phyloP scores from a whole-genome alignment of 2,888 invertebrate species.

The Beris chalybata region DNA sequence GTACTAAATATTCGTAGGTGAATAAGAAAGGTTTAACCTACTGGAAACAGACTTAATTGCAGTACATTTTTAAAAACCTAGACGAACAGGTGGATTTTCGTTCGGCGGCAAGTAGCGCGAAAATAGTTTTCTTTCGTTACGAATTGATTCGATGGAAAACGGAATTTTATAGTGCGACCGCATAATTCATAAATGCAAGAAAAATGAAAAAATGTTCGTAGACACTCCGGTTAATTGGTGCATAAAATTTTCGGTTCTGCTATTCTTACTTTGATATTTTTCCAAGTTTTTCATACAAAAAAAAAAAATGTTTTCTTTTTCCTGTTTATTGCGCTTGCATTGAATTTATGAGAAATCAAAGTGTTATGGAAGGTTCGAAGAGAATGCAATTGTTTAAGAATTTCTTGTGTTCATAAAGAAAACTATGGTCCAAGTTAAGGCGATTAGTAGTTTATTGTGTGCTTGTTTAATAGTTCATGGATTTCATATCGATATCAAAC shows the following conservation, averaged over 20 bases:
- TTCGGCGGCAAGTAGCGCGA: neutral
- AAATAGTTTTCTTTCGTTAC: neutral
- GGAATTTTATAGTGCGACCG: slow-evolving; percentile 1
- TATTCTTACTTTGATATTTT: slow-evolving; percentile 1
- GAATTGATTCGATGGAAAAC: slow-evolving; percentile 1
- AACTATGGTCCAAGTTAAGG: slow-evolving; percentile 34
- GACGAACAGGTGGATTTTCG: neutral
- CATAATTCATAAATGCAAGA: neutral
- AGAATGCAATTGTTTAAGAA: slow-evolving; percentile 31
- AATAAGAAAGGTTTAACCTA: neutral
- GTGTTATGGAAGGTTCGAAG: slow-evolving; percentile 34
- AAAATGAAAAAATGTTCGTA: neutral
- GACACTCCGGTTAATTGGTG: slow-evolving; percentile 35
- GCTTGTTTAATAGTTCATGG: slow-evolving; percentile 30
- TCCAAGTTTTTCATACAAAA: slow-evolving; percentile 1
- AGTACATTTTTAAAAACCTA: neutral
- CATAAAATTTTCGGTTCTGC: slow-evolving; percentile 33
- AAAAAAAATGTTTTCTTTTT: slow-evolving; percentile 19
- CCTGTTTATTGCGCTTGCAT: neutral
- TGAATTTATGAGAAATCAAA: slow-evolving; percentile 20
- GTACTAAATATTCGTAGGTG: neutral
- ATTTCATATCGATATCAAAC: slow-evolving; percentile 50
- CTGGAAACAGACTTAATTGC: neutral
- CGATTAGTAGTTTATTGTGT: slow-evolving; percentile 29
- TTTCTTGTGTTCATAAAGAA: slow-evolving; percentile 30